These are phyloP conservation scores for Henicopernis longicauda DNA, from an alignment of 2,113 vertebrate genomes.

Conservation along the genomic window DNA sequence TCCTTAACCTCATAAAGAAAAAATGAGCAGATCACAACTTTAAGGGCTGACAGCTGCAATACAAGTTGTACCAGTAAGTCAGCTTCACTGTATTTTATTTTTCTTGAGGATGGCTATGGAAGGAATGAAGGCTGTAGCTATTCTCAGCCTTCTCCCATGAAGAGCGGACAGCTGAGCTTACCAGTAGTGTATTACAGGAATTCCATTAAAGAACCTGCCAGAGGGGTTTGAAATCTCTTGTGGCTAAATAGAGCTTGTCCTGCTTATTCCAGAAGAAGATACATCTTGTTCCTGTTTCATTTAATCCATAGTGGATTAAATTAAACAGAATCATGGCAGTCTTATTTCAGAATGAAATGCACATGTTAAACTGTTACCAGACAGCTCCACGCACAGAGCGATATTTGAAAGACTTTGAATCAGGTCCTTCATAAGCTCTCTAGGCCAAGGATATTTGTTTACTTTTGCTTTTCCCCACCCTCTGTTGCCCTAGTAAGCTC, in stretches of 20 bases:
- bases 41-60: background rate
- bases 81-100: background rate
- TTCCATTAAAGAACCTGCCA: background rate
- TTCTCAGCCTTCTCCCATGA: background rate
- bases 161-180: background rate
- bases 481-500: background rate
- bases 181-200: background rate
- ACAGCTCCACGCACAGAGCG: background rate
- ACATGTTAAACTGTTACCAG: background rate
- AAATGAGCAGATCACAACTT: background rate
- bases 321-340: background rate
- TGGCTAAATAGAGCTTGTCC: background rate
- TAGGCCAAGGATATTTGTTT: background rate
- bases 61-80: background rate
- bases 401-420: background rate
- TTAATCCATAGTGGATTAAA: background rate
- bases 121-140: background rate
- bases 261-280: background rate
- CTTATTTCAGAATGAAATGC: background rate
- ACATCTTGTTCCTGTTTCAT: conserved; percentile 8
- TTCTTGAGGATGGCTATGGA: background rate
- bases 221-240: background rate
- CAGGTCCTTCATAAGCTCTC: background rate
- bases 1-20: background rate
- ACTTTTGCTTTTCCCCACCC: background rate